Evolutionary conservation across 2,888 invertebrate species (phyloP), one percentile per base, ranked within the genome.

Genomic region (Acrobasis suavella): DNA sequence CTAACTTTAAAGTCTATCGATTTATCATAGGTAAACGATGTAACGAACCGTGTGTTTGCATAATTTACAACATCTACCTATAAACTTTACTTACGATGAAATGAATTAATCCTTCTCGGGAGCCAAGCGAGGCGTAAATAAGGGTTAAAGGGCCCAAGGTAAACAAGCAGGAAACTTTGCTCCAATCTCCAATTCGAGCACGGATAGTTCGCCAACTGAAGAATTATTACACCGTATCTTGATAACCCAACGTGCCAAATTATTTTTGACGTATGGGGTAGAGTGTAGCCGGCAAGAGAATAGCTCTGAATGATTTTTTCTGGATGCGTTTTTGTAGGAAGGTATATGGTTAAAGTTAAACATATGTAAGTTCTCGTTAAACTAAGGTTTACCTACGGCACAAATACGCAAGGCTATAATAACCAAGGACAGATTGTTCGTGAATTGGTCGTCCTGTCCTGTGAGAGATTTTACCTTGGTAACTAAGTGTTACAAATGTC

Each of bases 91-190:
- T 51, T 62, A 62, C 49, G 54, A 56, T 65, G 58, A 67, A 69
- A 72, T 70, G 64, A 71, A 71, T 69, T 70, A 69, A 69, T 70
- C 64, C 66, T 60, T 55, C 62, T 66, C 63, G 64, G 58, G 64
- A 65, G 64, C 42, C 62, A 55, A 55, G 64, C 65, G 70, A 64
- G 62, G 64, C 70, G 72, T 80, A 75, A 76, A 76, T 77, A 78
- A 75, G 71, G 72, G 70, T 72, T 71, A 76, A 72, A 69, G 67
- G 65, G 66, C 69, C 70, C 63, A 60, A 67, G 70, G 70, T 65
- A 63, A 68, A 66, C 65, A 67, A 71, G 67, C 54, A 63, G 50
- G 52, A 67, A 74, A 72, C 70, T 72, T 65, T 60, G 58, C 64
- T 65, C 62, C 67, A 63, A 68, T 67, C 68, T 63, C 64, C 55